Evolutionary conservation across 2,113 vertebrate genomes (phyloP), one percentile per base, ranked within the genome.

Genomic region (Heliornis fulica): DNA sequence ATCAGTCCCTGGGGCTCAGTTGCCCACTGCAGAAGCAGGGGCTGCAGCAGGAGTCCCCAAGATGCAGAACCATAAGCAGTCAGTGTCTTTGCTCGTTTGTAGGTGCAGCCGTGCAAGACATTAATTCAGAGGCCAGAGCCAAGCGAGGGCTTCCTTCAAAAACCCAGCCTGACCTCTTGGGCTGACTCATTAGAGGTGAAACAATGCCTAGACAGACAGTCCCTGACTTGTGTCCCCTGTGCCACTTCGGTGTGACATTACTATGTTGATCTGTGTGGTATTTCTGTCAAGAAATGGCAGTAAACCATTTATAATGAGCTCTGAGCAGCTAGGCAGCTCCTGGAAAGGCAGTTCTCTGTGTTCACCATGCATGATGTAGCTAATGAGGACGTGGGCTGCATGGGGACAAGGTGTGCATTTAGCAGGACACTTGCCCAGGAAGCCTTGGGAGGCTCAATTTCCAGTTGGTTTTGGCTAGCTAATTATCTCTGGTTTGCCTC

Each of bases 101-200:
- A 34, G 60, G 57, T 3, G 3, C 69, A 71, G 75, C 38, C 56
- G 46, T 5, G 1, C 46, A 34, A 20, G 13, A 19, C 0, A 0
- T 41, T 74, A 40, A 21, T 41, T 77, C 53, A 7, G 43, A 63
- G 5, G n/a, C 56, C 11, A 13, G 36, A 41, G 40, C 32, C n/a
- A 38, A 93, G 56, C 1, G 1, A 82, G 40, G 29, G 48, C 60
- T 84, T 56, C 75, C 48, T 85, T 36, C 74, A 70, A 43, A 87
- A 74, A 38, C 31, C 54, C 20, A 29, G 4, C 11, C 68, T 36
- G 53, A 11, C 28, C 89, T 84, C 63, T 71, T 63, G 25, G 61
- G 61, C 69, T 82, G 40, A 1, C 0, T 83, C 50, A n/a, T 34
- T 5, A 66, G 38, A 71, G 54, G 51, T 3, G 3, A 59, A 94